Base-by-base conservation (phyloP, 1,140 invertebrate genomes). In the Heterodera schachtii region DNA sequence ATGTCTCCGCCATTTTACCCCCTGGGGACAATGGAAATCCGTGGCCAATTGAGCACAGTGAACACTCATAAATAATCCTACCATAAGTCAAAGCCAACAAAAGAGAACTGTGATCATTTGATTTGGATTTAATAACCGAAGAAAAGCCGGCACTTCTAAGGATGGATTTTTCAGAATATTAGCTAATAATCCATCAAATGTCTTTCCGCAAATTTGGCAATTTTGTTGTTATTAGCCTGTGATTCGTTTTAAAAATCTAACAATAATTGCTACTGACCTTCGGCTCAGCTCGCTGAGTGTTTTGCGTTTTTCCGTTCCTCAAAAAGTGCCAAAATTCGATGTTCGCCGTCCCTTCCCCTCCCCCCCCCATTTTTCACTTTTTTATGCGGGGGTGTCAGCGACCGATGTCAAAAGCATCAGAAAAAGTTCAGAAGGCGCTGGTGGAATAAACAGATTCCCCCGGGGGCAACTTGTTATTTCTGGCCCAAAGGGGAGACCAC, bases 391-490 rank as follows among this genome's bases (percentile, higher is more conserved):
- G 57, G 57, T 64, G 57, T 64, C 57, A 19, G 57, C 57, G 4
- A 64, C 57, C 13, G 16, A 64, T 64, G 11, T 13, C 16, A 19
- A 64, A 64, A 64, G 57, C 57, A 64, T 19, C 16, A 13, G 57
- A 19, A 64, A 64, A 64, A 64, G 57, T 64, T 64, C 57, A n/a
- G 16, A 64, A 5, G 11, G 57, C 4, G 4, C 19, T 19, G 16
- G 57, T 19, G 57, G 57, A 64, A 64, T 64, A 64, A 64, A 64
- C 57, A 64, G 57, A 64, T 64, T 64, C 57, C 57, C 57, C 57
- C 19, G 57, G 57, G 57, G 57, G 13, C 57, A 64, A 5, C 57
- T 5, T 19, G 16, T 64, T 64, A 64, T 64, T 19, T 64, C 13
- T 64, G 57, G 57, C 57, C 11, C 57, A 11, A 19, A 2, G 13